Evolutionary conservation across 2,888 invertebrate genomes (phyloP).

Genomic region (Diplolepis rosae): DNA sequence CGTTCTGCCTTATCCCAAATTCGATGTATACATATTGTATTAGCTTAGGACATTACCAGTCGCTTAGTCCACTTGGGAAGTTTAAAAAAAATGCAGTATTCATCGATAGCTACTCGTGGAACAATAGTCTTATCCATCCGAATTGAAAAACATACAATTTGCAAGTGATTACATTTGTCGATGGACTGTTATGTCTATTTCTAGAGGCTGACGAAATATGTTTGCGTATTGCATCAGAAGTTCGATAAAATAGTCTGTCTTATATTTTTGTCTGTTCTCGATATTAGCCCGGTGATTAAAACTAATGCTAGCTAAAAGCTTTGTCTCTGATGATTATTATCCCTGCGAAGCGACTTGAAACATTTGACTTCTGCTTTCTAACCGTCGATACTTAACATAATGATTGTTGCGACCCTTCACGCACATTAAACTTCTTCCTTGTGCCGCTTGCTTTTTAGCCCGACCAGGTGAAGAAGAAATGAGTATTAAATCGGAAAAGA

Average conservation of each 20-base stretch:
- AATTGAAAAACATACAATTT: conserved; percentile 22
- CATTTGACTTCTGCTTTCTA: neutral
- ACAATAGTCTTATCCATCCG: conserved; percentile 21
- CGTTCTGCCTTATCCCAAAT: conserved; percentile 12
- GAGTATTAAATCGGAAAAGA: neutral
- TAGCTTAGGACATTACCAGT: neutral
- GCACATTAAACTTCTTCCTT: neutral
- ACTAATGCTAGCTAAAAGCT: neutral
- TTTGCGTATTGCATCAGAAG: conserved; percentile 9
- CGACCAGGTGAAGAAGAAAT: neutral
- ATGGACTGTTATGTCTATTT: conserved; percentile 26
- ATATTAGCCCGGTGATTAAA: neutral
- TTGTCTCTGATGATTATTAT: neutral
- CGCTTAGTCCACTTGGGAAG: neutral
- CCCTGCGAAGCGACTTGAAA: neutral
- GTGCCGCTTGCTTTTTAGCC: neutral
- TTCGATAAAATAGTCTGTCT: conserved; percentile 28
- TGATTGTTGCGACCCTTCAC: too few species aligned
- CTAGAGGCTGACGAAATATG: conserved; percentile 14
- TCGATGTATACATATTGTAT: conserved; percentile 6
- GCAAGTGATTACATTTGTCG: conserved; percentile 29
- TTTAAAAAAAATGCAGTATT: conserved; percentile 12
- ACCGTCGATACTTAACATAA: neutral
- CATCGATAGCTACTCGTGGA: neutral
- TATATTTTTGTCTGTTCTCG: neutral